Evolutionary conservation across 2,113 vertebrate genomes (phyloP), one percentile per base, ranked within the genome.

Genomic region (Nansenia antarctica): DNA sequence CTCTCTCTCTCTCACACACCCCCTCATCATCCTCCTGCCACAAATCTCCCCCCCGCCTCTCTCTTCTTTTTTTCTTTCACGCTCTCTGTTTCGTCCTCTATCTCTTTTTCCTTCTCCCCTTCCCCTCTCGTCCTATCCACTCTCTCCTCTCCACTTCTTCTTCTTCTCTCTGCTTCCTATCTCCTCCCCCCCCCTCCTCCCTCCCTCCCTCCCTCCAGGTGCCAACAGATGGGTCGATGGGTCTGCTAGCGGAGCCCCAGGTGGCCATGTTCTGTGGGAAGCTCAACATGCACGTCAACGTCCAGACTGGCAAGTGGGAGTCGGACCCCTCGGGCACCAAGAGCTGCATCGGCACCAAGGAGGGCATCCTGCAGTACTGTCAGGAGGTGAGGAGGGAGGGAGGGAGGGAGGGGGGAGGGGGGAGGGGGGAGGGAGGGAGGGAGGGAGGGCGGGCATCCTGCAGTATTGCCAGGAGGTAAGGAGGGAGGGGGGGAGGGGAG

Each of bases 221-320:
- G 61, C 96, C 95, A 34, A 94, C 96, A 52, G 97, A 99, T 39
- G 94, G 94, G 72, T 94, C 94, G 0, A 92, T 93, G n/a, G 96
- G 97, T 11, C 81, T 97, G 55, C 81, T 99, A 87, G 96, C 97
- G 0, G 98, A 99, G 83, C 98, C 98, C 52, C 98, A 99, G 85
- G 94, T 99, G 0, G 97, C 97, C 86, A 98, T 99, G 96, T 98
- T 98, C 85, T 99, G 98, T 52, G 93, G 92, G 58, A 99, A 97
- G 75, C 94, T 97, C 87, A 99, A 98, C 89, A 97, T 99, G 96
- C 96, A 98, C 83, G 95, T 99, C 93, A 97, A 98, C 0, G 94
- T 99, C 58, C 98, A 99, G 92, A 99, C 90, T 0, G 95, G 96
- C 1, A 99, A 98, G 81, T 99, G 98, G 98, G 97, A 98, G 78